Evolutionary conservation across 2,888 invertebrate genomes (phyloP).

Genomic region (Nemapogon koenigi): DNA sequence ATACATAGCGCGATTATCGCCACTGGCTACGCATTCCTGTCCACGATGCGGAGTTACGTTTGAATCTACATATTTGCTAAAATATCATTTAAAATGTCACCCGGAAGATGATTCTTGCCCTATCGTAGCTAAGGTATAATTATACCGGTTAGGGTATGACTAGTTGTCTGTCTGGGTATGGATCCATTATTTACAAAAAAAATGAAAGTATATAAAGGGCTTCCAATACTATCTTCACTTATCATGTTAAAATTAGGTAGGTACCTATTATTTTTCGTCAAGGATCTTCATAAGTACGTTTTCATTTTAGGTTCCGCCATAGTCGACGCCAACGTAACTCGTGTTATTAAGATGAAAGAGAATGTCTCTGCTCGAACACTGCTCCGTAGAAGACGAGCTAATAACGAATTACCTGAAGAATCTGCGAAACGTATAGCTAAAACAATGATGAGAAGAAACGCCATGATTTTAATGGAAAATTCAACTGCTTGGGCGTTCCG

Average conservation of each 20-base stretch:
- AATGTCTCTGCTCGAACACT: constrained; percentile 48
- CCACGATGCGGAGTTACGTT: constrained; percentile 44
- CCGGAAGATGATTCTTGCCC: too few relatives aligned
- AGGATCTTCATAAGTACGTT: too few relatives aligned
- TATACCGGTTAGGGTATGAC: too few relatives aligned
- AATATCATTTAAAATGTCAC: constrained; percentile 46
- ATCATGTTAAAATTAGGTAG: too few relatives aligned
- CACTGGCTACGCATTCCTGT: constrained; percentile 48
- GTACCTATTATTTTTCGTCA: too few relatives aligned
- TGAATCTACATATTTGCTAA: constrained; percentile 42
- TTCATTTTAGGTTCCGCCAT: constrained; percentile 51
- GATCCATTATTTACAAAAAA: too few relatives aligned
- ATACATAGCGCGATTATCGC: too few relatives aligned
- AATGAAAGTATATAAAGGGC: too few relatives aligned
- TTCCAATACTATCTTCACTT: too few relatives aligned
- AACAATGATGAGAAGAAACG: constrained; percentile 53
- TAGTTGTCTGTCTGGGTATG: too few relatives aligned
- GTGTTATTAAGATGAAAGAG: constrained; percentile 46
- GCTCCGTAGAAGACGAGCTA: constrained; percentile 47
- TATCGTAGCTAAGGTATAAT: too few relatives aligned
- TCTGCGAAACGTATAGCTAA: constrained; percentile 46
- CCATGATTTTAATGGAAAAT: constrained; percentile 39
- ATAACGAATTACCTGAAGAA: constrained; percentile 47
- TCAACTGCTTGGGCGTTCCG: constrained; percentile 55
- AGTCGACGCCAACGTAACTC: constrained; percentile 26